phyloP scores from a whole-genome alignment of 2,797 vertebrate species.

The Zalophus californianus region DNA sequence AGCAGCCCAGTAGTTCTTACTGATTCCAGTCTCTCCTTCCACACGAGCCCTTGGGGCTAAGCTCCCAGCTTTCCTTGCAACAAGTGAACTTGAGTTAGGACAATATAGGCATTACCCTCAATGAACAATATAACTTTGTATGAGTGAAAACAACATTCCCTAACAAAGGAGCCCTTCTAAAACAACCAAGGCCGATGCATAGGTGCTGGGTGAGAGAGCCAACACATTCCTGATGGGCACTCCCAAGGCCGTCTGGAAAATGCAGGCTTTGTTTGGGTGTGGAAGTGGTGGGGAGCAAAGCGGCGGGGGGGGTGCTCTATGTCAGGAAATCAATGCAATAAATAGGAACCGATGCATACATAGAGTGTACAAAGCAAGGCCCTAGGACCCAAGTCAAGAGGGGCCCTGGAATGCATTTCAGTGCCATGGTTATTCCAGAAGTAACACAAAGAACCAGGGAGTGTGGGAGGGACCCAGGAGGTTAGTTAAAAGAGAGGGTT shows the following conservation, averaged over 20 bases:
- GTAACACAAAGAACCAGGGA: not conserved
- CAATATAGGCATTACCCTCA: not conserved
- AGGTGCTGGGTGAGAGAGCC: not conserved
- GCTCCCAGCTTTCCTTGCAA: not conserved
- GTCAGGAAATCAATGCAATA: not conserved
- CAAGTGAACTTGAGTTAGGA: constrained; percentile 13
- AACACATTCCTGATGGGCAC: not conserved
- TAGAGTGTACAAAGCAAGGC: not conserved
- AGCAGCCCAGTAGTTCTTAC: not conserved
- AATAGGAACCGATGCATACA: not conserved
- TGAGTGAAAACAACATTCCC: constrained; percentile 24
- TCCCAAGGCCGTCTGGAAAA: not conserved
- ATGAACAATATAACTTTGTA: constrained; percentile 45
- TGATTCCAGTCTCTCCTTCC: not conserved
- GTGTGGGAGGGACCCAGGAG: not conserved
- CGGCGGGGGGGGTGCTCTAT: not conserved
- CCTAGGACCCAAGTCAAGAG: not conserved
- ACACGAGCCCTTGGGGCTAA: not conserved
- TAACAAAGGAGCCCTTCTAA: constrained; percentile 53
- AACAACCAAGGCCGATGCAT: not conserved
- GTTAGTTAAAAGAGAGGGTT: not conserved
- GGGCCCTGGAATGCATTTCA: not conserved
- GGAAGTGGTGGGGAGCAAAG: not conserved
- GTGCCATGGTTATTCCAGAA: not conserved
- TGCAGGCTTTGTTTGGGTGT: not conserved